These are phyloP conservation scores for Drosophila incognita DNA, from an alignment of 2,888 invertebrate genomes.

Conservation along the genomic window DNA sequence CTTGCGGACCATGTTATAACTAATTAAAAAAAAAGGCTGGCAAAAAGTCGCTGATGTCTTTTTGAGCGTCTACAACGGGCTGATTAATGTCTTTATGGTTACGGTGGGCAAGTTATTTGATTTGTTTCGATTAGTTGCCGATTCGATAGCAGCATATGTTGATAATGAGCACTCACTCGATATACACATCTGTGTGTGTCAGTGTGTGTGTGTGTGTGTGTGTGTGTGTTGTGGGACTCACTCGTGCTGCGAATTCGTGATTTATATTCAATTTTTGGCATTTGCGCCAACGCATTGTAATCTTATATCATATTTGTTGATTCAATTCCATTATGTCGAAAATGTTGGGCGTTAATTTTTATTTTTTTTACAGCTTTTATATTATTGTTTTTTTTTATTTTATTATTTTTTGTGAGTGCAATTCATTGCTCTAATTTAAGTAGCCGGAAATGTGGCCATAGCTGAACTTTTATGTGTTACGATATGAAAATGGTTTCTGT, in stretches of 20 bases:
- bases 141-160: slow-evolving; percentile 22
- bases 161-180: slow-evolving; percentile 36
- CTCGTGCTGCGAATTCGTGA: slow-evolving; percentile 24
- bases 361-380: not conserved
- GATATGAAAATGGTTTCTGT: not conserved
- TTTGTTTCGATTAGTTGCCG: slow-evolving; percentile 21
- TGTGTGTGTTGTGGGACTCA: not conserved
- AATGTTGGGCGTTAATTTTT: slow-evolving; percentile 19
- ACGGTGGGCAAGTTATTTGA: slow-evolving; percentile 17
- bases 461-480: not conserved
- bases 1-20: slow-evolving; percentile 41
- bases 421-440: slow-evolving; percentile 25
- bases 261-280: slow-evolving; percentile 32
- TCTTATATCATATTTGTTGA: slow-evolving; percentile 24
- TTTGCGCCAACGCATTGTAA: slow-evolving; percentile 34
- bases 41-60: slow-evolving; percentile 41
- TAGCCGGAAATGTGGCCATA: slow-evolving; percentile 33
- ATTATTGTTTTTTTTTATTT: not conserved
- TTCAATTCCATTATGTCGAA: slow-evolving; percentile 24
- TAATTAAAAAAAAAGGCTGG: slow-evolving; percentile 46
- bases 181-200: not conserved
- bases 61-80: slow-evolving; percentile 18
- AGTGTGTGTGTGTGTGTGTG: not conserved
- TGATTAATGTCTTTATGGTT: slow-evolving; percentile 53
- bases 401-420: slow-evolving; percentile 11